Evolutionary conservation across 2,797 vertebrate species (phyloP).

Genomic region (Cryptoprocta ferox): DNA sequence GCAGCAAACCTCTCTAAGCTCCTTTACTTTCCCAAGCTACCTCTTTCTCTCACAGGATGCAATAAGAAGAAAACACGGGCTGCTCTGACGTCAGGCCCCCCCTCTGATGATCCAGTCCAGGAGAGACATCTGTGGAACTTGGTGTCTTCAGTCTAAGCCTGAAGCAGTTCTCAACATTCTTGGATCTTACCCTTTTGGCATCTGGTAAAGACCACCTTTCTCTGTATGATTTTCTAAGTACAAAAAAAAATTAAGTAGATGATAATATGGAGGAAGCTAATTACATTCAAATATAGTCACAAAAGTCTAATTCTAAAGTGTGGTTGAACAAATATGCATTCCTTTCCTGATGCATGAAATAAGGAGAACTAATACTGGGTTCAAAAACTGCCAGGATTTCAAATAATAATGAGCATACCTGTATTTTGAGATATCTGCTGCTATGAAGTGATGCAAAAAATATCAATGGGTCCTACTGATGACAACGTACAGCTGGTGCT

Average conservation of each 20-base stretch:
- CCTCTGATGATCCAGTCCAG: too few species aligned
- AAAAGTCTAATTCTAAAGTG: not conserved
- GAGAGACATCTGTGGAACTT: rapidly evolving
- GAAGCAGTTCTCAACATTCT: not conserved
- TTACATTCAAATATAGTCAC: not conserved
- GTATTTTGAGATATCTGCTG: not conserved
- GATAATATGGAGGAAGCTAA: not conserved
- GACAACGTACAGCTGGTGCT: not conserved
- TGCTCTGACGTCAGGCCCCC: rapidly evolving
- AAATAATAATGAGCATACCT: not conserved
- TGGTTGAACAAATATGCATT: not conserved
- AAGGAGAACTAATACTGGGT: not conserved
- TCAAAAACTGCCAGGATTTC: not conserved
- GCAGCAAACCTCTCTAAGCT: not conserved
- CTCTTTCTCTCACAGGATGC: not conserved
- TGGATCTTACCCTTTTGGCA: not conserved
- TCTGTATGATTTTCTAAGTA: not conserved
- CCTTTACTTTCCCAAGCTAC: not conserved
- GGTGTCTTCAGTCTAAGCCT: not conserved
- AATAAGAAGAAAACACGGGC: not conserved
- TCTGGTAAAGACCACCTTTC: not conserved
- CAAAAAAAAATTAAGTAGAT: not conserved
- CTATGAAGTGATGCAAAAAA: not conserved
- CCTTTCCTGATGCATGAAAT: not conserved
- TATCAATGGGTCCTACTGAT: not conserved